Conservation (phyloP, 1,140 invertebrate genomes). For the Colletes latitarsis region DNA sequence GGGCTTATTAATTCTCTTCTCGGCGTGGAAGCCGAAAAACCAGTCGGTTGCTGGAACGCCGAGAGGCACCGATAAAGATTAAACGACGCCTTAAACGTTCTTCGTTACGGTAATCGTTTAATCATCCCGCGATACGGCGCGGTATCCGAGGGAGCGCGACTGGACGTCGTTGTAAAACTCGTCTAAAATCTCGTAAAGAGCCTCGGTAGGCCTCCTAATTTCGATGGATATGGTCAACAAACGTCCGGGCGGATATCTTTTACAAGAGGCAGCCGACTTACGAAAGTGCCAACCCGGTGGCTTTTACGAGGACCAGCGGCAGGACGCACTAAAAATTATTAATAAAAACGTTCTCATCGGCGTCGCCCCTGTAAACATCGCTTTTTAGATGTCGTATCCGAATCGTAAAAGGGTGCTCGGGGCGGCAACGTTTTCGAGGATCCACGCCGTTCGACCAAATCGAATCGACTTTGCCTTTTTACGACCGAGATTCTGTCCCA, state of each 20-base stretch:
- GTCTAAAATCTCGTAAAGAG: conserved; percentile 53
- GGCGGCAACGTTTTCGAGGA: not conserved
- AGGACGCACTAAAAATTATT: conserved; percentile 72
- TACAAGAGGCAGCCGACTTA: conserved; percentile 12
- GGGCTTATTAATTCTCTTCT: conserved; percentile 3
- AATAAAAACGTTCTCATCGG: conserved; percentile 72
- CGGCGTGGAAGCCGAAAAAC: no score
- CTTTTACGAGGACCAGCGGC: conserved; percentile 52
- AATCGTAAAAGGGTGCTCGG: conserved; percentile 64
- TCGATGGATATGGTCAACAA: conserved; percentile 44
- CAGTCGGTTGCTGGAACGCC: not conserved
- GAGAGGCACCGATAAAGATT: conserved; percentile 45
- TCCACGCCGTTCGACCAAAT: conserved; percentile 42
- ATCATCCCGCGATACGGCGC: conserved; percentile 44
- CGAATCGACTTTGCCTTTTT: conserved; percentile 62
- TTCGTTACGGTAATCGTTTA: conserved; percentile 63
- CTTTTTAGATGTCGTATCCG: conserved; percentile 60
- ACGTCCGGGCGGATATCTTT: conserved; percentile 36
- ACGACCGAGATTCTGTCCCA: conserved; percentile 39
- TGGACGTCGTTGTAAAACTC: conserved; percentile 50
- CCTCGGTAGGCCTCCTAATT: conserved; percentile 52
- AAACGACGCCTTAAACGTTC: conserved; percentile 52
- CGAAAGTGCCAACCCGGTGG: conserved; percentile 54
- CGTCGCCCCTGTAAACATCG: conserved; percentile 67
- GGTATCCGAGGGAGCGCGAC: conserved; percentile 1